Base-by-base conservation (phyloP, 2,888 invertebrate genomes). In the Drosophila paranaensis region DNA sequence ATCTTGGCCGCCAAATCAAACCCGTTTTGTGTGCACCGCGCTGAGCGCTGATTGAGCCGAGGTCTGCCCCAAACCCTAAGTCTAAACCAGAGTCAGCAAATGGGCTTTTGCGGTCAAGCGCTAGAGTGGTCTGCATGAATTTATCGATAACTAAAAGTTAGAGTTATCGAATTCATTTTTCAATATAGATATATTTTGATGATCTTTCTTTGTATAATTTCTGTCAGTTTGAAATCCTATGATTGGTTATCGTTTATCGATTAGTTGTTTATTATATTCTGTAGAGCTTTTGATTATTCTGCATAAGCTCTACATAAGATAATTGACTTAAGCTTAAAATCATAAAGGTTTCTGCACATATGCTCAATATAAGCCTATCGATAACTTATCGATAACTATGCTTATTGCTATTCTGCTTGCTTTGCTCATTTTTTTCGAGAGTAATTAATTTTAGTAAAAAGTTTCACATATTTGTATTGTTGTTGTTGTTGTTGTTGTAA, bases 81-180 rank as follows among this genome's bases (percentile, higher is more conserved):
- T 25, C 39, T 6, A n/a, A 13, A 39, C 30, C 13, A 14, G 30
- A 16, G 39, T 45, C 25, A 14, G 53, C 60, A 79, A 83, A 81
- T 86, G 63, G 69, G 77, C 74, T 83, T 85, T 77, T 86, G 87
- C 79, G 86, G 81, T 82, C 73, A 74, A 39, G 25, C 51, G 33
- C 20, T 20, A 20, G 20, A 42, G 57, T 11, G 69, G 13, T 55
- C 45, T n/a, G 54, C 45, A n/a, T 11, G 9, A 13, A 13, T 1
- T 20, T 54, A 53, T 61, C 76, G 61, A 62, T 65, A 58, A 27
- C 9, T 48, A 20, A 3, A 33, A 9, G 11, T 16, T 13, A 11
- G 6, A 33, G 11, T 33, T 16, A 48, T 16, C 30, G 13, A 16
- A 42, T n/a, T 46, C 14, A 20, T n/a, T 27, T 43, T 35, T 9